Percentiles rank a stretch among this genome's conserved stretches.
These are phyloP conservation scores for Aptenodytes patagonicus DNA, from an alignment of 2,113 vertebrate genomes.

Conservation along the genomic window DNA sequence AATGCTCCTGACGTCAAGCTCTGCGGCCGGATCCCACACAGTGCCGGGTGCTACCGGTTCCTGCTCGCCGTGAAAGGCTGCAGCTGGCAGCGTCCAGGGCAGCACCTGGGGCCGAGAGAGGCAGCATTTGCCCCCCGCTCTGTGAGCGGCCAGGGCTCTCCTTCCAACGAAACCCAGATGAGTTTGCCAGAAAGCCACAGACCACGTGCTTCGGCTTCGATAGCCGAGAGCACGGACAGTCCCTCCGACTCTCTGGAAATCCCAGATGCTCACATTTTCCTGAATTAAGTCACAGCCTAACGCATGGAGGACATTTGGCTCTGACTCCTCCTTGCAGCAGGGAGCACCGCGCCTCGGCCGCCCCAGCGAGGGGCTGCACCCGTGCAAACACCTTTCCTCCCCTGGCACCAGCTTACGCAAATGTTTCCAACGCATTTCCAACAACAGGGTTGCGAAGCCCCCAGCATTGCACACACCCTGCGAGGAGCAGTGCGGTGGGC, in stretches of 20 bases:
- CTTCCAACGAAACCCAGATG: neutral
- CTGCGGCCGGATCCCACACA: accelerated
- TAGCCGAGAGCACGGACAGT: accelerated
- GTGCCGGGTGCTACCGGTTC: accelerated
- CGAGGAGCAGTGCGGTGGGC: accelerated
- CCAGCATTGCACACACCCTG: neutral
- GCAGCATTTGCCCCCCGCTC: accelerated
- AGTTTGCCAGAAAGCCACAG: neutral
- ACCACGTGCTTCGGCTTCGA: accelerated
- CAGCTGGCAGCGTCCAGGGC: neutral
- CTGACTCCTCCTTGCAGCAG: neutral
- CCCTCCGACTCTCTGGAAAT: slow-evolving; percentile 24
- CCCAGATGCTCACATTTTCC: neutral
- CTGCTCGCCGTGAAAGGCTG: accelerated
- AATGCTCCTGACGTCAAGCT: neutral
- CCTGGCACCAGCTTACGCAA: accelerated
- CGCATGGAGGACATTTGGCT: accelerated
- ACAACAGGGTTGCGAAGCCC: neutral
- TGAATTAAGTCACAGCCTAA: neutral
- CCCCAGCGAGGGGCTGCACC: neutral
- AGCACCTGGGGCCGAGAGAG: accelerated
- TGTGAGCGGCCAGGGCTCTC: accelerated
- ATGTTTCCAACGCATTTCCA: accelerated
- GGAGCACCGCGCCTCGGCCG: accelerated
- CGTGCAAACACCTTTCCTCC: neutral